Percentiles rank a stretch among this genome's conserved stretches.
Conservation (phyloP, 2,113 vertebrate genomes). For the Dasyprocta punctata region DNA sequence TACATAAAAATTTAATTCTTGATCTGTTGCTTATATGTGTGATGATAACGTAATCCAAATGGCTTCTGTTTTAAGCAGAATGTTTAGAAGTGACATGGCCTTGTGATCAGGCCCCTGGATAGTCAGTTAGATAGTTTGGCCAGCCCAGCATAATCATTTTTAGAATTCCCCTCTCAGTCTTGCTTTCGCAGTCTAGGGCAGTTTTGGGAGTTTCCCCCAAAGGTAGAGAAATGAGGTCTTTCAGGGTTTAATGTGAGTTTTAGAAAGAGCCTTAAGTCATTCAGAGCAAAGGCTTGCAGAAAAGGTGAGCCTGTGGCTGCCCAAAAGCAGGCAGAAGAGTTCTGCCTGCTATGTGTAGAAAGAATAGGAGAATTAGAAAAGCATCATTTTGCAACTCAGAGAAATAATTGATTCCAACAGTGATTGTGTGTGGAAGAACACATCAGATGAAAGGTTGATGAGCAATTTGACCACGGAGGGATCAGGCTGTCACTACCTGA, state of each 20-base stretch:
- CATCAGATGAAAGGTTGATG: background rate
- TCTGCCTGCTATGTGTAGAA: background rate
- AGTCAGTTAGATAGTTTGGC: background rate
- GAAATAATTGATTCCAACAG: conserved; percentile 28
- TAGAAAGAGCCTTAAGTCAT: background rate
- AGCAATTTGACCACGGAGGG: background rate
- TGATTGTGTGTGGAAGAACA: background rate
- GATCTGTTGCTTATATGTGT: background rate
- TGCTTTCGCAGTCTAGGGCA: background rate
- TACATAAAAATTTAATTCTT: background rate
- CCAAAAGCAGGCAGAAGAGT: background rate
- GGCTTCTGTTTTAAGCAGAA: conserved; percentile 18
- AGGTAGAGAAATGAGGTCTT: background rate
- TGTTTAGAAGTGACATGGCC: background rate
- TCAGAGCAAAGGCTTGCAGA: background rate
- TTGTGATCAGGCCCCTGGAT: background rate
- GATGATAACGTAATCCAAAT: background rate
- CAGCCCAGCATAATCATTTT: background rate
- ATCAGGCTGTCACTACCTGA: conserved; percentile 14
- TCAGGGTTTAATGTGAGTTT: conserved; percentile 1
- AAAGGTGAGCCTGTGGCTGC: background rate
- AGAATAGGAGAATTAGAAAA: background rate
- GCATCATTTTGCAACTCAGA: background rate
- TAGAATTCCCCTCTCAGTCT: background rate
- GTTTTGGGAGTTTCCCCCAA: background rate